Evolutionary conservation across 2,888 invertebrate species (phyloP), one percentile per base, ranked within the genome.

Genomic region (Ophion ventricosus): DNA sequence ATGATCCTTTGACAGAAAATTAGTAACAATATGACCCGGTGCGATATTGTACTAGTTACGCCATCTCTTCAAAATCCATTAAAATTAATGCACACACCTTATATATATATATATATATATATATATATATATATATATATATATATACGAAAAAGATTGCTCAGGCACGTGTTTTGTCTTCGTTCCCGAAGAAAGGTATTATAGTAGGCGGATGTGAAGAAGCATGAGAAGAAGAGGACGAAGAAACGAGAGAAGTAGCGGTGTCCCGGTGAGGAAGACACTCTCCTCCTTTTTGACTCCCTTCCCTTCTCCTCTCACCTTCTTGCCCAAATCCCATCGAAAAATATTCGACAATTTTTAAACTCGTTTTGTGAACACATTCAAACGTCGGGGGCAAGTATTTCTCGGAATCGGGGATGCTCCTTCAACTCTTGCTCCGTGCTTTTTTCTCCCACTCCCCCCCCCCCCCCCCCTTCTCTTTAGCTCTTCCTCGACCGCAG

Each of bases 261-360:
- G 29, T 69, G 70, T 80, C 79, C 76, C 23, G 82, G 77, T 77
- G 64, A 72, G 80, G 80, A 78, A 83, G 80, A 86, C 87, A 83
- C 86, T 82, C 81, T 82, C 80, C 81, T 80, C 80, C 85, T 79
- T 86, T 73, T 49, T 49, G 49, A 14, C 49, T 17, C 17, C 49
- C 17, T 54, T 73, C 76, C 75, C 80, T 76, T 4, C 17, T 78
- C 57, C 85, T 80, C 81, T 82, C 81, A 81, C 79, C 80, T 85
- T 78, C 87, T 73, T 82, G 67, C 77, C 69, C 70, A 84, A 81
- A 80, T 85, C 73, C 80, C 83, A 79, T 84, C 87, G 89, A 90
- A 90, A 91, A 92, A 92, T 92, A 92, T 92, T 92, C 92, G 91
- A 90, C 91, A 92, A 91, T 92, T 92, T 91, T 92, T 90, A 91